These are phyloP conservation scores for Hylaeus volcanicus DNA, from an alignment of 1,140 invertebrate genomes.

Conservation along the genomic window DNA sequence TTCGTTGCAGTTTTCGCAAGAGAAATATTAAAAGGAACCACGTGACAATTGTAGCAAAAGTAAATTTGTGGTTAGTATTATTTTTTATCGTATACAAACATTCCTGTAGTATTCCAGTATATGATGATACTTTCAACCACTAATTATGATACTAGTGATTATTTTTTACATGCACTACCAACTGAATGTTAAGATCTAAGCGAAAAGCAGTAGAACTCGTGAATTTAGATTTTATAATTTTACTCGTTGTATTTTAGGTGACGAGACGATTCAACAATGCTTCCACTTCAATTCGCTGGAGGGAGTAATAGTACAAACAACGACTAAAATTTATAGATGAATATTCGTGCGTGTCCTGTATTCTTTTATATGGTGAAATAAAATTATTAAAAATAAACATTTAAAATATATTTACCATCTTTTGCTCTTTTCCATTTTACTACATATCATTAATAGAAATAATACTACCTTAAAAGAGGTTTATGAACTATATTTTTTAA, in stretches of 20 bases:
- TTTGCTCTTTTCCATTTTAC: conserved; percentile 2
- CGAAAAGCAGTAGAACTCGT: not conserved
- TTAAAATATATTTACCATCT: conserved; percentile 20
- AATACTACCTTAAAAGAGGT: conserved; percentile 30
- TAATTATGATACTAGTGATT: conserved; percentile 64
- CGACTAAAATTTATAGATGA: conserved; percentile 13
- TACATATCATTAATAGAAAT: conserved; percentile 24
- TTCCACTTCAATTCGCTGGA: not conserved
- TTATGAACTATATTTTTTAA: conserved; percentile 50
- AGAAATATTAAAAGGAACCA: not conserved
- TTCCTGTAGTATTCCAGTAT: not conserved
- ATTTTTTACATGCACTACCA: conserved; percentile 71
- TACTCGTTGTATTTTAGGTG: conserved; percentile 4
- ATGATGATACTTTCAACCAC: conserved; percentile 57
- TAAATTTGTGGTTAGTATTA: conserved; percentile 10
- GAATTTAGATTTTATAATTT: conserved; percentile 5
- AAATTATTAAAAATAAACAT: conserved; percentile 7
- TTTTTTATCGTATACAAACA: not conserved
- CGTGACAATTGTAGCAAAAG: not conserved
- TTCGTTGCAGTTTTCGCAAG: conserved; percentile 27
- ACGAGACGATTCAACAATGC: not conserved
- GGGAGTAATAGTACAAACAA: not conserved
- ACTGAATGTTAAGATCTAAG: conserved; percentile 52
- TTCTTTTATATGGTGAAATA: not conserved
- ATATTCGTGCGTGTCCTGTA: conserved; percentile 23